Percentiles rank a stretch among this genome's conserved stretches.
Evolutionary conservation across 64 coral and sea anemone species (phyloP).

Genomic region (Porites australiensis): DNA sequence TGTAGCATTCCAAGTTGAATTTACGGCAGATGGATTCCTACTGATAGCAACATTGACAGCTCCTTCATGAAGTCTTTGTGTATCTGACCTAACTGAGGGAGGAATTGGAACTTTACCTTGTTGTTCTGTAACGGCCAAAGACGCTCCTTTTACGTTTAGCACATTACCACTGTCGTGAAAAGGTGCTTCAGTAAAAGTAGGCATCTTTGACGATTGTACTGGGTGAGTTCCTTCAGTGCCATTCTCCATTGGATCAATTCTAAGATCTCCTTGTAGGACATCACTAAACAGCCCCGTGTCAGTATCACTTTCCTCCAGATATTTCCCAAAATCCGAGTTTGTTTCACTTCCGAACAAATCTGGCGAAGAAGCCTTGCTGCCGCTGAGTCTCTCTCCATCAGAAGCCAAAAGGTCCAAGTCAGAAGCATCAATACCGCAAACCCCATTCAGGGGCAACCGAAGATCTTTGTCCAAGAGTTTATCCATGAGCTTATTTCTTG

Average conservation of each 20-base stretch:
- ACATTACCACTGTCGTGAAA: not conserved
- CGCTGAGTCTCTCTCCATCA: slow-evolving; percentile 69
- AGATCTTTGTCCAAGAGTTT: slow-evolving; percentile 72
- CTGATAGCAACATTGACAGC: not conserved
- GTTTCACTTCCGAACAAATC: slow-evolving; percentile 81
- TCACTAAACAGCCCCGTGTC: slow-evolving; percentile 83
- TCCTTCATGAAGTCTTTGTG: slow-evolving; percentile 4
- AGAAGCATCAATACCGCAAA: slow-evolving; percentile 68
- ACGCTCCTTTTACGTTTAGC: not conserved
- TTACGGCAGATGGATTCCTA: slow-evolving; percentile 3
- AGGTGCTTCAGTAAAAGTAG: not conserved
- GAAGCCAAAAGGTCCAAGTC: slow-evolving; percentile 64
- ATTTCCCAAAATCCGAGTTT: slow-evolving; percentile 82
- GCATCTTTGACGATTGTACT: not conserved
- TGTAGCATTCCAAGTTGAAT: slow-evolving; percentile 11
- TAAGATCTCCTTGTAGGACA: slow-evolving; percentile 66
- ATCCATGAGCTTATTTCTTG: slow-evolving; percentile 76
- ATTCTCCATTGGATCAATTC: slow-evolving; percentile 70
- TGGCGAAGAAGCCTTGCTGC: slow-evolving; percentile 61
- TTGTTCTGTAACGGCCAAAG: not conserved
- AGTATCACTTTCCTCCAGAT: slow-evolving; percentile 76
- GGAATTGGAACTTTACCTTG: slow-evolving; percentile 42
- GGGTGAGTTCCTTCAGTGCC: slow-evolving; percentile 28
- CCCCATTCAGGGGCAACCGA: slow-evolving; percentile 70
- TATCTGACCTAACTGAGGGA: slow-evolving; percentile 26